Percentiles rank a stretch among this genome's conserved stretches.
phyloP scores from a whole-genome alignment of 2,797 vertebrate genomes.

The Galago senegalensis region DNA sequence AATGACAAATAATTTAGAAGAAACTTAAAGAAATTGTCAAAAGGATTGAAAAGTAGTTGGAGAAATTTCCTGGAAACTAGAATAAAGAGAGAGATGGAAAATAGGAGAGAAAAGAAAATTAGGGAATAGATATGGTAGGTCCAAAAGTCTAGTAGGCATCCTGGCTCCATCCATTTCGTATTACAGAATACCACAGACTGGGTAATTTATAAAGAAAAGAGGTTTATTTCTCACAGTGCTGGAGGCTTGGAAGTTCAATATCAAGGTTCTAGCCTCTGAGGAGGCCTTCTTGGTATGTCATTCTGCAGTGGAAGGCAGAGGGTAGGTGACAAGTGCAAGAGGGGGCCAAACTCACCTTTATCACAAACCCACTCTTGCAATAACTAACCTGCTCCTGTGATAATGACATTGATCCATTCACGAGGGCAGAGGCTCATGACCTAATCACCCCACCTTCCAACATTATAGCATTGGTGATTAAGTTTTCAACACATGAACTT shows the following conservation, averaged over 20 bases:
- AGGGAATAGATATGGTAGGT: background rate
- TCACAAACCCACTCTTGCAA: background rate
- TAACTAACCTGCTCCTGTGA: background rate
- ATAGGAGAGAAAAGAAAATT: constrained; percentile 3
- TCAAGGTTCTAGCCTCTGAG: no score
- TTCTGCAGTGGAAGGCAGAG: background rate
- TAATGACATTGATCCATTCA: background rate
- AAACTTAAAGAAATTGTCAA: background rate
- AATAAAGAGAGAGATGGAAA: background rate
- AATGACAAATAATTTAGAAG: constrained; percentile 10
- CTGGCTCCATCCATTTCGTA: background rate
- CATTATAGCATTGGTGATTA: background rate
- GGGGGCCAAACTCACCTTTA: background rate
- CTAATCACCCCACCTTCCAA: background rate
- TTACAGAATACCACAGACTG: no score
- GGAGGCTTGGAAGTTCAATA: no score
- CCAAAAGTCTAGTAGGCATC: background rate
- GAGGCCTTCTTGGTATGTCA: background rate
- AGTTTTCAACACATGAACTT: background rate
- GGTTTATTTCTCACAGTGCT: no score
- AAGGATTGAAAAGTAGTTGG: background rate
- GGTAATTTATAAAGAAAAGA: no score
- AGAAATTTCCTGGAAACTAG: background rate
- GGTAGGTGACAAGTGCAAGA: background rate
- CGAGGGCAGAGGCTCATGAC: no score